A percentile compares a stretch with the other conserved stretches of the same genome.
These are phyloP conservation scores for Ephestia elutella DNA, from an alignment of 1,140 invertebrate genomes.

Conservation along the genomic window DNA sequence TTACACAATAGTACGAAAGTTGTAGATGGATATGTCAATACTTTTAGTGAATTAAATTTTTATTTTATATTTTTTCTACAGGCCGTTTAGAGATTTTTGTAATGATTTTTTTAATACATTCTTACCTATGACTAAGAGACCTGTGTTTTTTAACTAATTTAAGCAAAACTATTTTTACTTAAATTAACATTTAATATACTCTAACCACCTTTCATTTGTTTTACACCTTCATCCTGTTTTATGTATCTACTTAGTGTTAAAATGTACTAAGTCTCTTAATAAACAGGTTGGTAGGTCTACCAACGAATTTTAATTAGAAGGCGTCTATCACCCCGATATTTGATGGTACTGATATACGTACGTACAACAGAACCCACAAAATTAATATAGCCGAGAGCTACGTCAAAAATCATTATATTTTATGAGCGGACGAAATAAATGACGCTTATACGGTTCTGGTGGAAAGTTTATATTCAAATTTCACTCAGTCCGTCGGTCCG, in stretches of 20 bases:
- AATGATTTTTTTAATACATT: too few species aligned
- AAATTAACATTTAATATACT: too few species aligned
- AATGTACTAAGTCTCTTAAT: too few species aligned
- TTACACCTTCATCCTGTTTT: too few species aligned
- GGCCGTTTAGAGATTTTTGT: too few species aligned
- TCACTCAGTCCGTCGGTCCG: conserved; percentile 55
- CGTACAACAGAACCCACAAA: conserved; percentile 42
- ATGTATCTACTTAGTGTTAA: too few species aligned
- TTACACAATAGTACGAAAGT: neutral
- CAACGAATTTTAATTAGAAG: conserved; percentile 13
- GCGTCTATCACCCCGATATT: neutral
- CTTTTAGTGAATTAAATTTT: neutral
- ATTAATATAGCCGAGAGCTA: conserved; percentile 61
- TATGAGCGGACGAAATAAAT: conserved; percentile 68
- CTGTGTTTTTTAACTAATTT: too few species aligned
- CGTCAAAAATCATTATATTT: conserved; percentile 74
- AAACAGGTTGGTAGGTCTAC: too few species aligned
- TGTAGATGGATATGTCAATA: neutral
- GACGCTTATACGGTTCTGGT: conserved; percentile 58
- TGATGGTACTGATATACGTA: conserved; percentile 39
- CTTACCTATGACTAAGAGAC: too few species aligned
- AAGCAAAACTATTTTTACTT: too few species aligned
- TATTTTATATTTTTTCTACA: neutral
- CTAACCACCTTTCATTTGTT: neutral
- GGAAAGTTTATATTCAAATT: conserved; percentile 73